Conservation (phyloP, 2,113 vertebrate genomes). For the Bettongia penicillata region DNA sequence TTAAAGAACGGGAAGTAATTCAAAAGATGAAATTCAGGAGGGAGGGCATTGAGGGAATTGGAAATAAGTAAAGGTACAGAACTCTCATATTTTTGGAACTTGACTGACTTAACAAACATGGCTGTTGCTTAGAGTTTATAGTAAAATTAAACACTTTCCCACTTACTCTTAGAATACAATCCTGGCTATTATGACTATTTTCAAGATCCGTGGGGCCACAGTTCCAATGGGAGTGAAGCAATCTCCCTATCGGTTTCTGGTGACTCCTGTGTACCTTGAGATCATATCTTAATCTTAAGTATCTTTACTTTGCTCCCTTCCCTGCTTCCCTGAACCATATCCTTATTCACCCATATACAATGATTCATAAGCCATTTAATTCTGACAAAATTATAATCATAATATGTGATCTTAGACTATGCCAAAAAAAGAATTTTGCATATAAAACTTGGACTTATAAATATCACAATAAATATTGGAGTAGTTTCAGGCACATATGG, state of each 20-base stretch:
- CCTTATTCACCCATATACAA: background rate
- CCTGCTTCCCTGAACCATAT: background rate
- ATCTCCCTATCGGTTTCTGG: background rate
- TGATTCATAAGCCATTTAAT: background rate
- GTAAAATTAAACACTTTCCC: background rate
- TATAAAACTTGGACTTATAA: background rate
- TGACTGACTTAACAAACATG: background rate
- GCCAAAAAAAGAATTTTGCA: background rate
- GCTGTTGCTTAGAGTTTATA: background rate
- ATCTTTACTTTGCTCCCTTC: background rate
- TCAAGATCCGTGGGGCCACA: background rate
- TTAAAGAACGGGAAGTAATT: background rate
- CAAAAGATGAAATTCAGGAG: background rate
- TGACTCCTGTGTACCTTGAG: background rate
- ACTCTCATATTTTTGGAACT: background rate
- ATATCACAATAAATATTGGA: background rate
- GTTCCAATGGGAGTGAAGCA: background rate
- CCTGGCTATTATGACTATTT: background rate
- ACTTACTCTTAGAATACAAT: background rate
- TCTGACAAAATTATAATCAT: background rate
- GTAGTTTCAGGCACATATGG: background rate
- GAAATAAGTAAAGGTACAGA: background rate
- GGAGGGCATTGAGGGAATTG: background rate
- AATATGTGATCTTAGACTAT: constrained; percentile 25
- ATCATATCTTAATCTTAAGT: background rate